Base-by-base conservation (phyloP, 2,797 vertebrate genomes). In the Phrynocephalus guinanensis region DNA sequence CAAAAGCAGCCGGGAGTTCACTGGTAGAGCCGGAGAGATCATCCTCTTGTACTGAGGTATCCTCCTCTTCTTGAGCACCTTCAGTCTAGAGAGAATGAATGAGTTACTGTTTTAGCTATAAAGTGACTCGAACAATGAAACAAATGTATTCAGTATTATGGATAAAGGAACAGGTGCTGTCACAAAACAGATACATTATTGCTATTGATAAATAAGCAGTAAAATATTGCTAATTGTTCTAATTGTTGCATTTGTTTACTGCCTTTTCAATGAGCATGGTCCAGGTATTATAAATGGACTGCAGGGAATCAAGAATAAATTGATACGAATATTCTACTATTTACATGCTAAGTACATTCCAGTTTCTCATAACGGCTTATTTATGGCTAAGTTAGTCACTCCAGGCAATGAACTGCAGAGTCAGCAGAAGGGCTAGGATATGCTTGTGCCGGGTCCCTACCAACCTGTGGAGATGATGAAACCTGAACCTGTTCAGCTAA, bases 21-120 rank as follows among this genome's bases (percentile, higher is more conserved):
- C 94, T 97, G 93, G 98, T 97, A 90, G 97, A 98, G 30, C 98
- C 96, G 0, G 97, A 97, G 67, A 98, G 89, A 22, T 98, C 97
- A 48, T 98, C 98, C 86, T 99, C 98, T 0, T 97, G 98, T 76
- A 96, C 93, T 1, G 95, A 95, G 56, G 88, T 71, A 86, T 98
- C 97, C 78, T 98, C 98, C 13, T 98, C 98, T 90, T 98, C 98
- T 87, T 93, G 96, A 72, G 93, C 95, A 66, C 94, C 93, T 86
- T 97, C 97, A 38, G 83, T 95, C 98, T 99, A 92, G 82, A 93
- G 90, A 60, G 50, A 88, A 73, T 79, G 75, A 95, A 91, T 22
- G 50, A 82, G n/a, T 85, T 90, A 75, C 48, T 1, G 76, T 89
- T 91, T 88, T 26, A 78, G 83, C 18, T 52, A 77, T 60, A 76